Base-by-base conservation (phyloP, 2,113 vertebrate species). In the Acanthisitta chloris region DNA sequence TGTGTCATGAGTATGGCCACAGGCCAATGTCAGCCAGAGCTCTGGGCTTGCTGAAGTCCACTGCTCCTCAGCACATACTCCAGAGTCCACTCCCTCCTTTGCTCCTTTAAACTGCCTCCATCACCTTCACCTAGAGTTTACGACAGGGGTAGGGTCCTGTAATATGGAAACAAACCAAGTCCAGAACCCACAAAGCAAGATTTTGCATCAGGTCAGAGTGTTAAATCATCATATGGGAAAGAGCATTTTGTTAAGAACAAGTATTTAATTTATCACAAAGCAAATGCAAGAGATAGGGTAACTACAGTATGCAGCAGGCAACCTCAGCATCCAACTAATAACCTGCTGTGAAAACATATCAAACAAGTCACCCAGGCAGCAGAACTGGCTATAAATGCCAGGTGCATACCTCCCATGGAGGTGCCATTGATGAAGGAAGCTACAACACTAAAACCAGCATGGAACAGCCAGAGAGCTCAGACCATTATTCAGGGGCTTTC, bases 1-100 rank as follows among this genome's bases (percentile, higher is more conserved):
- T 9, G 12, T 4, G 2, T 11, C 83, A 38, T 1, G 6, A 45
- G 29, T 5, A 12, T 0, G 1, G 42, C 12, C 58, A 34, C 18
- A 34, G 31, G 17, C 33, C 54, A 40, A 9, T 1, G 3, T 4
- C 23, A 59, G 10, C 21, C 34, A 31, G 33, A 76, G 52, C 34
- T 40, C 66, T 59, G 43, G 24, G 64, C 42, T 31, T 5, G 1
- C 14, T 10, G 15, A 8, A 1, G 18, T 26, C 23, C 24, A 9
- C 18, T 16, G 59, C 28, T 82, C 49, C 57, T n/a, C 29, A 49
- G 52, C 46, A 19, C 15, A 2, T 14, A 61, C 2, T 33, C 48
- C 19, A 28, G 23, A 14, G 34, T 4, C 34, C 17, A 6, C n/a
- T 67, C 54, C 31, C 51, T 54, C 38, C 61, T 42, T 25, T 1